Evolutionary conservation across 2,113 vertebrate genomes (phyloP).

Genomic region (Geococcyx californianus): DNA sequence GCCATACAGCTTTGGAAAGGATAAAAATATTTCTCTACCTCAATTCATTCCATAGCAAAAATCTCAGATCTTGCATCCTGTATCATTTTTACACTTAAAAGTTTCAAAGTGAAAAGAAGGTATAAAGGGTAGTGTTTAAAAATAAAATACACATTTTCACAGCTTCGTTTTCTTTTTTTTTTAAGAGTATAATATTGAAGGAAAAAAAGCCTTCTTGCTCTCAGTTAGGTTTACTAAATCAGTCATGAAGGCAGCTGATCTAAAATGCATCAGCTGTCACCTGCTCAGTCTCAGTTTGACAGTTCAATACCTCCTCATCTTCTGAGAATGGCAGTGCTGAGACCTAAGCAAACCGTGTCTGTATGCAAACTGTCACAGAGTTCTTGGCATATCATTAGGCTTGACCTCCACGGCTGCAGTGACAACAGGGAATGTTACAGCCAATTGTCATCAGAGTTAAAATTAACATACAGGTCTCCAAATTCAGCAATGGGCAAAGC

Average conservation of each 20-base stretch:
- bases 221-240: conserved; percentile 66
- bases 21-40: conserved; percentile 17
- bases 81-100: not conserved
- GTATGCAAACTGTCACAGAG: conserved; percentile 74
- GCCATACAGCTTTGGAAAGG: not conserved
- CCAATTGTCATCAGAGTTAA: conserved; percentile 46
- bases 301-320: conserved; percentile 73
- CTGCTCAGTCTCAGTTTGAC: conserved; percentile 62
- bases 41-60: not conserved
- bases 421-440: conserved; percentile 50
- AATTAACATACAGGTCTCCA: conserved; percentile 32
- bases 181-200: not conserved
- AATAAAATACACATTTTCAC: not conserved
- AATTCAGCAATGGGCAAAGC: not conserved
- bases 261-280: conserved; percentile 74
- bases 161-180: not conserved
- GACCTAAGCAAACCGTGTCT: conserved; percentile 62
- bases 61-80: not conserved
- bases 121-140: not conserved
- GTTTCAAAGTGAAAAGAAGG: conserved; percentile 21
- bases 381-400: conserved; percentile 68
- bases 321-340: conserved; percentile 69
- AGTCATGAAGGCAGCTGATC: conserved; percentile 64
- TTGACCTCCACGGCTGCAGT: conserved; percentile 59
- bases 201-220: not conserved